A percentile compares a stretch with the other conserved stretches of the same genome.
These are phyloP conservation scores for Xestobium rufovillosum DNA, from an alignment of 2,888 invertebrate species.

Conservation along the genomic window DNA sequence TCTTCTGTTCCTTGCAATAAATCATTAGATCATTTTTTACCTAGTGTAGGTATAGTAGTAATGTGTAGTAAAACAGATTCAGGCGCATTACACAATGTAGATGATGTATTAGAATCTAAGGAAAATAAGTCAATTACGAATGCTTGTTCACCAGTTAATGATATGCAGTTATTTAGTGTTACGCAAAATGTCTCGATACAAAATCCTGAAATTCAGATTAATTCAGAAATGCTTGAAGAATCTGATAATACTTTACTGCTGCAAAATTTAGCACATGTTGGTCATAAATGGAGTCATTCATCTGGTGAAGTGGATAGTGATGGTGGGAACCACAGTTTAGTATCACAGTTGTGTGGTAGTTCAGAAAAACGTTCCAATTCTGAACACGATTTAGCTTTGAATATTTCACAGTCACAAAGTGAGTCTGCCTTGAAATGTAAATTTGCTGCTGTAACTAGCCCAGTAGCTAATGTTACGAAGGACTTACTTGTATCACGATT, in stretches of 20 bases:
- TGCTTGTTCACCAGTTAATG: conserved; percentile 38
- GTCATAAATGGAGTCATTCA: conserved; percentile 63
- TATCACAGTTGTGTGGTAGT: conserved; percentile 27
- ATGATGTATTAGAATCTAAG: conserved; percentile 39
- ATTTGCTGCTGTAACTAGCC: conserved; percentile 55
- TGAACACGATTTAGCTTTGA: conserved; percentile 60
- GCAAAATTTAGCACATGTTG: conserved; percentile 38
- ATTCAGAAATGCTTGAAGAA: conserved; percentile 32
- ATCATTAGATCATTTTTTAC: conserved; percentile 49
- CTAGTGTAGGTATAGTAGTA: conserved; percentile 61
- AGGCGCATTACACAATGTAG: conserved; percentile 15
- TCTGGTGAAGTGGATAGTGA: conserved; percentile 55
- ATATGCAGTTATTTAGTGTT: conserved; percentile 41
- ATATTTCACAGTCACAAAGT: conserved; percentile 70
- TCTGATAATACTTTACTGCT: conserved; percentile 20
- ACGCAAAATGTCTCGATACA: conserved; percentile 38
- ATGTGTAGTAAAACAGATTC: conserved; percentile 26
- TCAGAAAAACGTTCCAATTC: conserved; percentile 49
- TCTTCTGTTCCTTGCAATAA: conserved; percentile 24
- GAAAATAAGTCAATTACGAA: conserved; percentile 41
- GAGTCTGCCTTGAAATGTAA: conserved; percentile 64
- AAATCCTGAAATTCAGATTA: conserved; percentile 38
- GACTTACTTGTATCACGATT: conserved; percentile 66
- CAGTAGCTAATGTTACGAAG: conserved; percentile 54
- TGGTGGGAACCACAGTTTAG: conserved; percentile 21